phyloP scores from a whole-genome alignment of 2,113 vertebrate genomes.

The Ploceus nigricollis region DNA sequence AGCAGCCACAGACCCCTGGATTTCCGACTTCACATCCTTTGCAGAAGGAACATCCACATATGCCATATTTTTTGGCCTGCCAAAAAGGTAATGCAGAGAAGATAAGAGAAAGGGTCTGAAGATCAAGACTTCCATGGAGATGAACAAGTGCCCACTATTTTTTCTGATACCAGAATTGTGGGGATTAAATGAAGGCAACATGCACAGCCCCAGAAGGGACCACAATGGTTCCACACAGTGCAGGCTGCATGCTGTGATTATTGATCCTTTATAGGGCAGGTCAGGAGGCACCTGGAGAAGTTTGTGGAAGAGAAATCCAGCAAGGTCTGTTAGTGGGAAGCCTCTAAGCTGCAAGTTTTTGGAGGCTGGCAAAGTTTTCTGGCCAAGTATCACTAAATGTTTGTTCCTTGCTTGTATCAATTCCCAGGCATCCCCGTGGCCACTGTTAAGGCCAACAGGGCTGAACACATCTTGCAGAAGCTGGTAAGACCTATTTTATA shows the following conservation, averaged over 20 bases:
- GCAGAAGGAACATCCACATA: not conserved
- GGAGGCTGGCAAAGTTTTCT: not conserved
- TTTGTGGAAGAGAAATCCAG: not conserved
- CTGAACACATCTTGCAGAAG: not conserved
- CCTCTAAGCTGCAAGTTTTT: not conserved
- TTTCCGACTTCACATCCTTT: not conserved
- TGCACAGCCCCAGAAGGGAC: not conserved
- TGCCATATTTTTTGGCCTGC: not conserved
- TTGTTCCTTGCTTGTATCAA: not conserved
- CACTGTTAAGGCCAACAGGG: not conserved
- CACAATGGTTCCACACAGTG: rapidly evolving
- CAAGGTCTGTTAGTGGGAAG: not conserved
- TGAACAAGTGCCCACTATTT: not conserved
- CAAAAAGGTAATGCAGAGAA: not conserved
- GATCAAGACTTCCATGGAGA: not conserved
- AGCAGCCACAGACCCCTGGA: not conserved
- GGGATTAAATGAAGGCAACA: not conserved
- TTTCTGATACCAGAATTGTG: not conserved
- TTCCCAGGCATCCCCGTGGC: not conserved
- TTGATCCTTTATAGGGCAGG: not conserved
- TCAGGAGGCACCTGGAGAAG: not conserved
- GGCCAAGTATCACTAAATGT: not conserved
- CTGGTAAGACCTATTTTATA: not conserved
- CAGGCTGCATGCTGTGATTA: rapidly evolving
- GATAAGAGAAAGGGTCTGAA: not conserved